Percentiles rank a stretch among this genome's conserved stretches.
Evolutionary conservation across 2,113 vertebrate species (phyloP).

Genomic region (Telmatochromis sp.): DNA sequence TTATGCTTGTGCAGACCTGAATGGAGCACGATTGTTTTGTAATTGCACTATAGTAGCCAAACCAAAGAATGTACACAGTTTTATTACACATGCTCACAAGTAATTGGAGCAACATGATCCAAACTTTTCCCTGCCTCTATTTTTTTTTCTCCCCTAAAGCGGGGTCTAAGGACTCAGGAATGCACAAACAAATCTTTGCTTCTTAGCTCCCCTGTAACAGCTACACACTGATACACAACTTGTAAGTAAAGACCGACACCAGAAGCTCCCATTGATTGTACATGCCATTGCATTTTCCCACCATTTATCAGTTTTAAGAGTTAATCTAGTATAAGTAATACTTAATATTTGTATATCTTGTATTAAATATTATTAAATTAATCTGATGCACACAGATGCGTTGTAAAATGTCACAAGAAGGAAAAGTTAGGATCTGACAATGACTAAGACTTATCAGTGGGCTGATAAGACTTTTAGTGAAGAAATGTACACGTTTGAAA

Average conservation of each 20-base stretch:
- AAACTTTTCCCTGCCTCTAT: background rate
- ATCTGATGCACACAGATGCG: background rate
- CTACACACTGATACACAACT: background rate
- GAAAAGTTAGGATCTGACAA: background rate
- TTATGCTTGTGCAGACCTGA: background rate
- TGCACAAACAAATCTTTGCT: slow-evolving; percentile 18
- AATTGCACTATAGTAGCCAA: background rate
- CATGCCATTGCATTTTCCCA: background rate
- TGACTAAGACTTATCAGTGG: background rate
- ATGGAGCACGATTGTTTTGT: background rate
- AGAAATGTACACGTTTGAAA: background rate
- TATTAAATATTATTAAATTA: background rate
- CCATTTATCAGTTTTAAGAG: background rate
- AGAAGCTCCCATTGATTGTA: background rate
- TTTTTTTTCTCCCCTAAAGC: background rate
- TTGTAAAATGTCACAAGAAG: background rate
- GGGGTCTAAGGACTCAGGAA: slow-evolving; percentile 22
- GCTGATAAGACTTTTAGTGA: background rate
- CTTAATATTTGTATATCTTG: background rate
- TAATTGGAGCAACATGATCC: background rate
- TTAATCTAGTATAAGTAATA: background rate
- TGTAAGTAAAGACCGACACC: background rate
- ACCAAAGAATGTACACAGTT: background rate
- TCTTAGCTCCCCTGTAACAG: background rate
- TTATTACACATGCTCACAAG: background rate